phyloP scores from a whole-genome alignment of 2,113 vertebrate species.

The Nesogale talazaci region DNA sequence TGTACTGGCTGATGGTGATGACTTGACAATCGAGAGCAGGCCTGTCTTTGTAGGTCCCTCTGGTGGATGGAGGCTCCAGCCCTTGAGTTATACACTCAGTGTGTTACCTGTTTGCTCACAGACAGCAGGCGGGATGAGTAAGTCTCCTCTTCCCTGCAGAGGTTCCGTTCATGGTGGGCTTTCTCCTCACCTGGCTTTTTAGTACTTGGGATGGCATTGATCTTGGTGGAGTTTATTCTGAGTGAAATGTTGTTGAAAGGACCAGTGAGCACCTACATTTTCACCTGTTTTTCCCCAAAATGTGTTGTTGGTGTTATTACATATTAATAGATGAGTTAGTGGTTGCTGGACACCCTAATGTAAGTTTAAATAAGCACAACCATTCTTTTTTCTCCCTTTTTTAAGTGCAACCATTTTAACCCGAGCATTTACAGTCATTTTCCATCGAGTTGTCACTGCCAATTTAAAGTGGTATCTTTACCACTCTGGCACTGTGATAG shows the following conservation, averaged over 20 bases:
- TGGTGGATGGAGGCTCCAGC: not conserved
- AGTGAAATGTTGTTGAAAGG: not conserved
- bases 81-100: not conserved
- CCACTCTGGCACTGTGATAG: not conserved
- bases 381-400: no score
- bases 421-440: not conserved
- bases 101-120: not conserved
- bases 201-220: not conserved
- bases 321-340: not conserved
- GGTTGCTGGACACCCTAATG: not conserved
- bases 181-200: not conserved
- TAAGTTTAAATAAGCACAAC: not conserved
- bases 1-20: not conserved
- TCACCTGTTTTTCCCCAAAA: not conserved
- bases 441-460: not conserved
- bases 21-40: not conserved
- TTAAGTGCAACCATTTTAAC: not conserved
- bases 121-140: not conserved
- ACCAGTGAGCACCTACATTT: no score
- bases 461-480: not conserved
- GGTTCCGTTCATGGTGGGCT: not conserved
- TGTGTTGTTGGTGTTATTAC: not conserved
- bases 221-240: not conserved
- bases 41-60: not conserved
- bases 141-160: not conserved